These are phyloP conservation scores for Trisateles emortualis DNA, from an alignment of 2,888 invertebrate genomes.

Conservation along the genomic window DNA sequence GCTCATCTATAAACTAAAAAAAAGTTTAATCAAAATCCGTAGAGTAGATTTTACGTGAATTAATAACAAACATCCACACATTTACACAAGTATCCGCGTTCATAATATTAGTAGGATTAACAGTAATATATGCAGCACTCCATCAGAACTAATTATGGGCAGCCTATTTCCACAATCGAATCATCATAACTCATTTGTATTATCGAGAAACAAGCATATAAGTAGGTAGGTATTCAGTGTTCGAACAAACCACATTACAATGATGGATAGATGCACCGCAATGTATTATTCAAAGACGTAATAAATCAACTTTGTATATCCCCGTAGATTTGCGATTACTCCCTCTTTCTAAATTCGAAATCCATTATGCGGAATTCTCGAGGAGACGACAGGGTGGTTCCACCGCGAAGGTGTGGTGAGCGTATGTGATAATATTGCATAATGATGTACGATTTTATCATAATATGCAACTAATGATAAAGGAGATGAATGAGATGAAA, in stretches of 20 bases:
- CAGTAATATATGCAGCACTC: too few species aligned
- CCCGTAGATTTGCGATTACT: conserved; percentile 61
- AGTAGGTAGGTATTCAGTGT: conserved; percentile 23
- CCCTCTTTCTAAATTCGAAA: conserved; percentile 59
- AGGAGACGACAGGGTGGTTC: conserved; percentile 36
- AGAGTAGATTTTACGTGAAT: too few species aligned
- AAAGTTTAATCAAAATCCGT: too few species aligned
- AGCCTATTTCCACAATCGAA: conserved; percentile 18
- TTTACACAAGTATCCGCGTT: too few species aligned
- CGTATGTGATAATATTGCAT: conserved; percentile 31
- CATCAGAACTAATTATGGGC: neutral
- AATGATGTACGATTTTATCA: neutral
- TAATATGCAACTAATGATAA: conserved; percentile 8
- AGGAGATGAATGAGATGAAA: too few species aligned
- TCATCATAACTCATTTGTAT: conserved; percentile 48
- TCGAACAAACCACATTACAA: conserved; percentile 57
- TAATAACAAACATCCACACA: too few species aligned
- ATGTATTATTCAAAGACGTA: conserved; percentile 73
- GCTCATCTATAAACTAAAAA: too few species aligned
- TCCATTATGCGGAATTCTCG: conserved; percentile 60
- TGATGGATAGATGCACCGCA: conserved; percentile 62
- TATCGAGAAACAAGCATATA: conserved; percentile 39
- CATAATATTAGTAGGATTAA: too few species aligned
- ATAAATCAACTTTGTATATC: conserved; percentile 70
- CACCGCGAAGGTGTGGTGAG: conserved; percentile 43